Base-by-base conservation (phyloP, 2,888 invertebrate species). In the Pinctada fucata region DNA sequence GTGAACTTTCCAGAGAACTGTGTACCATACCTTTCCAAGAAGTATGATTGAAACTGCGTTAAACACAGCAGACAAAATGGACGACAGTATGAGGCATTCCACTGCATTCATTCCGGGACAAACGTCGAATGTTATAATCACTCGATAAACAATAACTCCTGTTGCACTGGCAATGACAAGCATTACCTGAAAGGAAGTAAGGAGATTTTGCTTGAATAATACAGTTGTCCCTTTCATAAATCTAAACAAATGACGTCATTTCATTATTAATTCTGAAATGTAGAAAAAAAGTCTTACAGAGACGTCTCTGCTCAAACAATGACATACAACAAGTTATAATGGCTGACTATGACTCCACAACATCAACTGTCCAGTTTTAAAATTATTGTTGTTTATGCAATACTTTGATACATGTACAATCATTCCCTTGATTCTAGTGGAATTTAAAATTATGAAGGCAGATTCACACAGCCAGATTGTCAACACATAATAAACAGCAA, bases 31-130 rank as follows among this genome's bases (percentile, higher is more conserved):
- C 76, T 75, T 80, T 71, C 80, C 80, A 3, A 93, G 89, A 51
- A 92, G 74, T 80, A 93, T 87, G 10, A 93, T 93, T 13, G 91
- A 91, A 8, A 90, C 71, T 2, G 92, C 92, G 81, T 93, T 93
- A 67, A 93, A 87, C 3, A 93, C 51, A 2, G 93, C 90, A 1
- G 93, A 92, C 2, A 91, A 72, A 3, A 93, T 85, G 16, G 91
- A 90, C 16, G 91, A 88, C 8, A 91, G 82, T 0, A 93, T 67
- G 3, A 92, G 84, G 79, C 92, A 92, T n/a, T 83, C 72, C 0
- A 83, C 73, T 5, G 87, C 72, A 10, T 78, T 83, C 78, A 83
- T 78, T 13, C 72, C 80, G n/a, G 77, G 83, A 86, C 90, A 91
- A 83, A 83, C 87, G 77, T 90, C 86, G 4, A 91, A 86, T 5